Evolutionary conservation across 2,797 vertebrate species (phyloP), one percentile per base, ranked within the genome.

Genomic region (Manis javanica): DNA sequence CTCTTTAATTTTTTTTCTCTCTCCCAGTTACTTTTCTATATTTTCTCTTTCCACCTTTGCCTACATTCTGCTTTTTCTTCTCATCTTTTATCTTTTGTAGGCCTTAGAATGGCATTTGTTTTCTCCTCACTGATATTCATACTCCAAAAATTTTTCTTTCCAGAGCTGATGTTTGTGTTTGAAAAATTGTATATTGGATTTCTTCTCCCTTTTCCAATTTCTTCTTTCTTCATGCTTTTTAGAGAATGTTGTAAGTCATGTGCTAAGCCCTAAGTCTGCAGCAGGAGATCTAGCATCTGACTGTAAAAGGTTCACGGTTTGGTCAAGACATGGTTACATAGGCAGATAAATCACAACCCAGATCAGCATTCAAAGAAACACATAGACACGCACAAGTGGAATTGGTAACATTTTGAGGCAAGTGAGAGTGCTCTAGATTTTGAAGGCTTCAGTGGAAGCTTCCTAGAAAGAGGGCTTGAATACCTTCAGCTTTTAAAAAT

Each of bases 381-480:
- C 0, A 6, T 15, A 81, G 53, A 75, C 29, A 23, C 29, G 19
- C 63, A 1, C 34, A 12, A 57, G 6, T 29, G 19, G n/a, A 49
- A 19, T 0, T 64, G 18, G 37, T 6, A 49, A 23, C 53, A 24
- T 0, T 69, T 2, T 1, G 9, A n/a, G 24, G 18, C 7, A 61
- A 8, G 12, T 39, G 23, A 82, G 7, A 26, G 31, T 57, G 24
- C 21, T 18, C 6, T 66, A 9, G 61, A 37, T 84, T 55, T 39
- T 51, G 24, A 69, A 75, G 3, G 0, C 15, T 21, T 59, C 2
- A 82, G 31, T 23, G 37, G 49, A 81, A 26, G 16, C 42, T 88
- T 94, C 91, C 55, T 3, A 74, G 23, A 10, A 79, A 94, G 74
- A 42, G 21, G 63, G 24, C n/a, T 75, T 75, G n/a, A 16, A 78